These are phyloP conservation scores for Temnothorax rugatulus DNA, from an alignment of 2,888 invertebrate species.

Conservation along the genomic window DNA sequence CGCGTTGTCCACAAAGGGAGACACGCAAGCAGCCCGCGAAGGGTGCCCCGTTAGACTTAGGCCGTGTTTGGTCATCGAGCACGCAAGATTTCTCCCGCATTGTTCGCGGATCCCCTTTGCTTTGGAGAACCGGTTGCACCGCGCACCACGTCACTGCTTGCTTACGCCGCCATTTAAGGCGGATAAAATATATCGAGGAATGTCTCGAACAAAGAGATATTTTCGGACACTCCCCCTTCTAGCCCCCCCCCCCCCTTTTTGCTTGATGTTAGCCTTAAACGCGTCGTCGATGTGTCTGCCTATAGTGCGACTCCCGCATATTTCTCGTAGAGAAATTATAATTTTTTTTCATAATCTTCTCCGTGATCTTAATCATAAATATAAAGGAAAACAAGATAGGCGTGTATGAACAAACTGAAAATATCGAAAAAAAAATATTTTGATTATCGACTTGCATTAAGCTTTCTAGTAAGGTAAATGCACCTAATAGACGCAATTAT, in stretches of 20 bases:
- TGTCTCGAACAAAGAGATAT: conserved; percentile 62
- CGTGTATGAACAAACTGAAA: neutral
- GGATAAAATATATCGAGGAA: conserved; percentile 68
- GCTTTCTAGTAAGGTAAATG: neutral
- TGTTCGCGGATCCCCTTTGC: conserved; percentile 64
- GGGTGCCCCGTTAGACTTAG: conserved; percentile 57
- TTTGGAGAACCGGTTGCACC: conserved; percentile 70
- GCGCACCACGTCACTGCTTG: conserved; percentile 64
- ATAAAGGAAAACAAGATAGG: no score
- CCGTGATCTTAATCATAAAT: neutral
- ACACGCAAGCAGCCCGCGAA: conserved; percentile 1
- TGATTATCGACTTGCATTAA: neutral
- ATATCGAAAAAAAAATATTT: neutral
- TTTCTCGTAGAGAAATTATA: neutral
- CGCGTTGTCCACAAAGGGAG: conserved; percentile 30
- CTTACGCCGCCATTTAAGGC: conserved; percentile 69
- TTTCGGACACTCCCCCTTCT: conserved; percentile 53
- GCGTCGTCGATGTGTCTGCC: neutral
- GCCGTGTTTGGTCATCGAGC: conserved; percentile 68
- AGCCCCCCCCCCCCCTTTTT: neutral
- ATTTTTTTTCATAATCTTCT: neutral
- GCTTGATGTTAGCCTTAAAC: neutral
- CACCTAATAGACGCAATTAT: no score
- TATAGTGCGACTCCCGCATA: neutral
- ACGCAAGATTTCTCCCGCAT: conserved; percentile 68